These are phyloP conservation scores for Danaus chrysippus DNA, from an alignment of 2,888 invertebrate genomes.

Conservation along the genomic window DNA sequence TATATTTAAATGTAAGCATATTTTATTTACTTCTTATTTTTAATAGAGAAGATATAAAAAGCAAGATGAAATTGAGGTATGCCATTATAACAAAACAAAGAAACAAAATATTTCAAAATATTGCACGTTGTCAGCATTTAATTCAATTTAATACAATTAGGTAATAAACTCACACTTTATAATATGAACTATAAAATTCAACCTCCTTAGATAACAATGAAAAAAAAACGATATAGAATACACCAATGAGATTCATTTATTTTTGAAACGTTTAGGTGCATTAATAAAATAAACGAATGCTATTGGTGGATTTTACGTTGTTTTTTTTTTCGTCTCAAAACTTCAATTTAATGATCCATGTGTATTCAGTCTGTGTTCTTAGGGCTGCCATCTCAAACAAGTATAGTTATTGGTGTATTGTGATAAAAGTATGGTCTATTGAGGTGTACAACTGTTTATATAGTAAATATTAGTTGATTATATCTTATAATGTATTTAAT, in stretches of 20 bases:
- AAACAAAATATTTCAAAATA: neutral
- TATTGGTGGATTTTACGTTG: too few relatives aligned
- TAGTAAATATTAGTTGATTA: neutral
- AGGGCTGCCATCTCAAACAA: conserved; percentile 1
- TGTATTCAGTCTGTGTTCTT: neutral
- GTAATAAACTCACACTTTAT: neutral
- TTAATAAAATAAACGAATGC: too few relatives aligned
- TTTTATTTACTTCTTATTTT: too few relatives aligned
- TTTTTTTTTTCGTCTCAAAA: neutral
- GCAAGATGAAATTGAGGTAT: too few relatives aligned
- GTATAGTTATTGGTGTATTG: conserved; percentile 4
- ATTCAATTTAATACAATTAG: neutral
- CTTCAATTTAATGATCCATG: neutral
- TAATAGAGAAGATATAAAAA: too few relatives aligned
- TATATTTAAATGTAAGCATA: too few relatives aligned
- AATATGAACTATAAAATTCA: neutral
- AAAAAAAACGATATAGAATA: too few relatives aligned
- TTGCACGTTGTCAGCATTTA: conserved; percentile 4
- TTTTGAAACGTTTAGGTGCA: too few relatives aligned
- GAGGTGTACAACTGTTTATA: neutral
- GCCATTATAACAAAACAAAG: too few relatives aligned
- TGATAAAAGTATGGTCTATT: neutral
- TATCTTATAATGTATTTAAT: conserved; percentile 9
- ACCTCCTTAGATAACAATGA: neutral
- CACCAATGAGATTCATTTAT: too few relatives aligned